phyloP scores from a whole-genome alignment of 1,140 invertebrate genomes.

The Drosophila repletoides region DNA sequence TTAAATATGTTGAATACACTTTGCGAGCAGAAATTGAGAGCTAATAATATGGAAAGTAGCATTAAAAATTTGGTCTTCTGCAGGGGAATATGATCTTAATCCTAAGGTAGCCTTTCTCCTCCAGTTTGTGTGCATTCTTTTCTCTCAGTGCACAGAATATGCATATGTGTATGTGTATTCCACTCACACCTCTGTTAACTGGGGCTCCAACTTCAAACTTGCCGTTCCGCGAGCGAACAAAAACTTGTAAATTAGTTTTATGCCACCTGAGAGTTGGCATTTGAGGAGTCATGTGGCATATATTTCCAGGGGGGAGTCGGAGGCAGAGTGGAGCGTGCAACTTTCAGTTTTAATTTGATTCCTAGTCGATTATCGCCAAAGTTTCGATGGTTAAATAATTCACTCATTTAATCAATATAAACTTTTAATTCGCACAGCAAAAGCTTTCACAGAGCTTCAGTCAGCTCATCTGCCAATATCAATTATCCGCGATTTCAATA shows the following conservation, averaged over 20 bases:
- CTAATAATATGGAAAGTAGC: too few relatives aligned
- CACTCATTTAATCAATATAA: conserved; percentile 11
- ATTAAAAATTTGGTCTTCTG: too few relatives aligned
- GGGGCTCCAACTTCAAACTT: conserved; percentile 36
- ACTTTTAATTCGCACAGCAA: too few relatives aligned
- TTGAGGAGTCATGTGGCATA: conserved; percentile 12
- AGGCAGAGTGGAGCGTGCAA: conserved; percentile 10
- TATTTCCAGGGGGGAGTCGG: too few relatives aligned
- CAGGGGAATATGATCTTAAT: too few relatives aligned
- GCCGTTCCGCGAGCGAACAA: conserved; percentile 13
- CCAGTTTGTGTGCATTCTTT: too few relatives aligned
- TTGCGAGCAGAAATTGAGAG: too few relatives aligned
- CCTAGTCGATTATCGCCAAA: not conserved
- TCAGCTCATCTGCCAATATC: conserved; percentile 14
- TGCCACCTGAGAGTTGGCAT: conserved; percentile 23
- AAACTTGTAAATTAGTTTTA: conserved; percentile 56
- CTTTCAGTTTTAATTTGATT: conserved; percentile 31
- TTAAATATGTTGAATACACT: too few relatives aligned
- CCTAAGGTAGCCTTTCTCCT: too few relatives aligned
- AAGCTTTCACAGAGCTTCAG: conserved; percentile 6
- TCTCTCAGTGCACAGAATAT: too few relatives aligned
- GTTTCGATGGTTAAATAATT: conserved; percentile 11
- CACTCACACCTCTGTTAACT: conserved; percentile 19
- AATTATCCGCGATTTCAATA: conserved; percentile 4
- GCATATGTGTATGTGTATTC: conserved; percentile 2